These are phyloP conservation scores for Mycetomoellerius zeteki DNA, from an alignment of 1,140 invertebrate species.

Conservation along the genomic window DNA sequence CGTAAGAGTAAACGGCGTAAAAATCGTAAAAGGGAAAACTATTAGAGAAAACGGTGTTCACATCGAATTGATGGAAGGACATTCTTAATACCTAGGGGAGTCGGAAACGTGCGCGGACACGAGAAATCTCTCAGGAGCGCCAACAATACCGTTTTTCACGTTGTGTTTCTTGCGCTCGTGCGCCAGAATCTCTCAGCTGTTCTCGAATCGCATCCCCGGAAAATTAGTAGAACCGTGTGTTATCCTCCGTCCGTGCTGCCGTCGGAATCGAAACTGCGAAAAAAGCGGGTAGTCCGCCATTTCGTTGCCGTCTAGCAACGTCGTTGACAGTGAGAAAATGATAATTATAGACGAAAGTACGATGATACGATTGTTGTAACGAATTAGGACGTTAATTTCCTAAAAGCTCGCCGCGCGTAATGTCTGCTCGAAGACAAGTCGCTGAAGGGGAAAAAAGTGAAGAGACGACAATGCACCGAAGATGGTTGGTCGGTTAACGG, in stretches of 20 bases:
- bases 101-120: slow-evolving; percentile 35
- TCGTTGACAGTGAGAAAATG: slow-evolving; percentile 30
- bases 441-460: neutral
- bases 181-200: neutral
- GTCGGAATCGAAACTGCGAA: slow-evolving; percentile 13
- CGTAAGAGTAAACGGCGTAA: neutral
- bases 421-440: neutral
- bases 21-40: slow-evolving; percentile 20
- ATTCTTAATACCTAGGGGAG: slow-evolving; percentile 33
- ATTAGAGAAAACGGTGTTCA: slow-evolving; percentile 32
- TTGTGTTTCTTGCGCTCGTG: slow-evolving; percentile 16
- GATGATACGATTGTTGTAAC: slow-evolving; percentile 40
- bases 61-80: slow-evolving; percentile 37
- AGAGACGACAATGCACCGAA: slow-evolving; percentile 9
- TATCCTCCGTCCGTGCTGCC: neutral
- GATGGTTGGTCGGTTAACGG: neutral
- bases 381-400: slow-evolving; percentile 33
- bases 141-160: slow-evolving; percentile 37
- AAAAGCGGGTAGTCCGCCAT: neutral
- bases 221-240: slow-evolving; percentile 41
- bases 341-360: slow-evolving; percentile 19
- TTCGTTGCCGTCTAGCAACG: neutral
- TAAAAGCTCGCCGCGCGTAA: slow-evolving; percentile 1
- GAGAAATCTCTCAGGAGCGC: slow-evolving; percentile 43
- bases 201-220: slow-evolving; percentile 8